These are phyloP conservation scores for Popillia japonica DNA, from an alignment of 1,140 invertebrate species.

Conservation along the genomic window DNA sequence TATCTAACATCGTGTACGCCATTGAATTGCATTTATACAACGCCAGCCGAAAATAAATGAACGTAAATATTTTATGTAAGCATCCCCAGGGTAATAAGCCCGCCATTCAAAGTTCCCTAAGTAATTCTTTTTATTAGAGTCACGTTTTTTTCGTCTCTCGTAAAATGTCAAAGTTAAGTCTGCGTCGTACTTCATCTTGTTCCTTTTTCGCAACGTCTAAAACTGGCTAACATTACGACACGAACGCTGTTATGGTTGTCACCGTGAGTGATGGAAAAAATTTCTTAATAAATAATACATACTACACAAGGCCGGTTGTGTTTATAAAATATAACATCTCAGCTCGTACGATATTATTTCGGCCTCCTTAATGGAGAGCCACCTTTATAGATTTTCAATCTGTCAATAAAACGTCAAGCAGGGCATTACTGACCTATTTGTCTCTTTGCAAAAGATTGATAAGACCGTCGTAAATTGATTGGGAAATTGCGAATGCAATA, in stretches of 20 bases:
- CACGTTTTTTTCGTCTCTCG: neutral
- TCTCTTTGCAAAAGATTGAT: neutral
- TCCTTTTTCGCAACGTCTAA: neutral
- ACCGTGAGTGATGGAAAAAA: neutral
- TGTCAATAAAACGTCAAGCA: neutral
- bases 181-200: neutral
- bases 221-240: no score
- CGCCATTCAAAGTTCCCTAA: neutral
- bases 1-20: neutral
- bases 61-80: neutral
- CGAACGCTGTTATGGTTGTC: neutral
- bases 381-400: neutral
- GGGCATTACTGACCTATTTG: neutral
- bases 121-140: constrained; percentile 12
- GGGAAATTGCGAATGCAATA: no score
- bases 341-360: no score
- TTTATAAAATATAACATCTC: no score
- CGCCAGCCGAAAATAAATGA: neutral
- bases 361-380: no score
- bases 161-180: constrained; percentile 11
- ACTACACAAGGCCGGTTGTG: no score
- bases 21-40: neutral
- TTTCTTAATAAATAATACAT: constrained; percentile 2
- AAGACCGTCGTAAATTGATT: no score
- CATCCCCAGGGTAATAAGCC: neutral